phyloP scores from a whole-genome alignment of 2,113 vertebrate species.

The Urocynchramus pylzowi region DNA sequence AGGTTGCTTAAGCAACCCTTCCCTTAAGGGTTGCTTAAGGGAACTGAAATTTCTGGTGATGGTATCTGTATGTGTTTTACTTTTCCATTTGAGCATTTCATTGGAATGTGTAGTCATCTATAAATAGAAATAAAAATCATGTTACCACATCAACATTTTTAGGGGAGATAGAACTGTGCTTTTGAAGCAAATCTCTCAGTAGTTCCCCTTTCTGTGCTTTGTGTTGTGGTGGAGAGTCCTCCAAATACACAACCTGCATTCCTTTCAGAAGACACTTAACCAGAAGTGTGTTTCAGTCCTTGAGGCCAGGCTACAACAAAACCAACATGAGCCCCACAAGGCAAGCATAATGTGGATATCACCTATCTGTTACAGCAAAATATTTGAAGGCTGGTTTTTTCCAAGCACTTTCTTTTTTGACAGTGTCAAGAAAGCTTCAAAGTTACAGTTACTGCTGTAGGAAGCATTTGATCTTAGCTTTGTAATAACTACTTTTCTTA shows the following conservation, averaged over 20 bases:
- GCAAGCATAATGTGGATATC: neutral
- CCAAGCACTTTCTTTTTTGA: neutral
- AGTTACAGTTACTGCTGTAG: neutral
- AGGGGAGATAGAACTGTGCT: neutral
- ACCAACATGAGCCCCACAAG: neutral
- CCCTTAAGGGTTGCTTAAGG: neutral
- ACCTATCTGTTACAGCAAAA: rapidly evolving
- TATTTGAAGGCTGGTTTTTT: neutral
- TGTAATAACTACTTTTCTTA: neutral
- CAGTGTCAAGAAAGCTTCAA: neutral
- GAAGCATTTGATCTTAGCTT: neutral
- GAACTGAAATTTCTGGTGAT: neutral
- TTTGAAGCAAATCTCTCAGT: neutral
- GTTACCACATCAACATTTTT: neutral
- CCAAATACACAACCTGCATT: neutral
- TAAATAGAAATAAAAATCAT: neutral
- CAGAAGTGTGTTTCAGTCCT: neutral
- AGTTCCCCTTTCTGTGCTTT: neutral
- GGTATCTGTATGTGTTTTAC: neutral
- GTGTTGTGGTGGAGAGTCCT: neutral
- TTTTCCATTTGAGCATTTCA: neutral
- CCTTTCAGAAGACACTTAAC: neutral
- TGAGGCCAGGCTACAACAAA: neutral
- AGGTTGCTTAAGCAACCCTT: neutral
- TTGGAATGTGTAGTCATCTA: neutral